phyloP scores from a whole-genome alignment of 2,888 invertebrate genomes.

The Sturmia bella region DNA sequence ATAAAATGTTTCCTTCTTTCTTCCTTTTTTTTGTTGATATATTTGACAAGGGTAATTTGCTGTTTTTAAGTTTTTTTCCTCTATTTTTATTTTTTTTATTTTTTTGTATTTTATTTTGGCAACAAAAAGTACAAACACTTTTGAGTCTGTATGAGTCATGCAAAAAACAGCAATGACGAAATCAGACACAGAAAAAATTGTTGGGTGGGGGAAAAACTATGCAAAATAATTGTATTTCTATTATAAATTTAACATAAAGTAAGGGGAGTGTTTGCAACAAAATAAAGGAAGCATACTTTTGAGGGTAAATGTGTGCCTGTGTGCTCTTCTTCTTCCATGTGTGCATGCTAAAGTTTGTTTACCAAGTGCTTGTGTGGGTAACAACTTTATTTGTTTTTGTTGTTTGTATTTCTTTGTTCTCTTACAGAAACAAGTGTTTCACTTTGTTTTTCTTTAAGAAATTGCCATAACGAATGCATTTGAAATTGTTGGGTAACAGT shows the following conservation, averaged over 20 bases:
- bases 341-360: conserved; percentile 30
- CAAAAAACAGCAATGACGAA: conserved; percentile 48
- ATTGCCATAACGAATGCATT: conserved; percentile 60
- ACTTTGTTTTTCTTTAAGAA: conserved; percentile 21
- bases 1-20: conserved; percentile 32
- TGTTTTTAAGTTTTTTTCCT: conserved; percentile 23
- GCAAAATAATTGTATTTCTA: conserved; percentile 38
- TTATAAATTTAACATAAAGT: background rate
- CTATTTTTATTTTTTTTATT: background rate
- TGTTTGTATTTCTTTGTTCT: conserved; percentile 22
- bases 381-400: conserved; percentile 30
- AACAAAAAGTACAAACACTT: conserved; percentile 38
- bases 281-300: background rate
- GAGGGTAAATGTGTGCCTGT: background rate
- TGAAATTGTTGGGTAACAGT: conserved; percentile 62
- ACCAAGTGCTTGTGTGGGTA: conserved; percentile 44
- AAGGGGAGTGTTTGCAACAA: background rate
- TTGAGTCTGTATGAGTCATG: conserved; percentile 47
- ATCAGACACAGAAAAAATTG: conserved; percentile 46
- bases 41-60: conserved; percentile 67
- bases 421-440: conserved; percentile 57
- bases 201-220: conserved; percentile 41
- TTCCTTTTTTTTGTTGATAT: conserved; percentile 11
- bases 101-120: conserved; percentile 48
- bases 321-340: background rate